Percentiles rank a stretch among this genome's conserved stretches.
Evolutionary conservation across 2,113 vertebrate species (phyloP).

Genomic region (Thalassoma bifasciatum): DNA sequence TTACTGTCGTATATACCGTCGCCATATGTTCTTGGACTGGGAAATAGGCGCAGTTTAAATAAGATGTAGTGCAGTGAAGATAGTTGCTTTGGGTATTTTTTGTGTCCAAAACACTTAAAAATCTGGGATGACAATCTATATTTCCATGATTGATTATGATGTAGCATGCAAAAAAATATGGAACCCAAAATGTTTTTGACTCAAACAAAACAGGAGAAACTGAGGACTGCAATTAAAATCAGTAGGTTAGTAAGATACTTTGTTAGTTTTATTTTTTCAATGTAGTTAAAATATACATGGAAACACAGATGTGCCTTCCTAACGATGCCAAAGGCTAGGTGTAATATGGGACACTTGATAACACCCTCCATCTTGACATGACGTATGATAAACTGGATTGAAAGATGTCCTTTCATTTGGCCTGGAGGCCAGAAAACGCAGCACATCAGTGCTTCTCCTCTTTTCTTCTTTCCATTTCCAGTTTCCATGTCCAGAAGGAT

Average conservation of each 20-base stretch:
- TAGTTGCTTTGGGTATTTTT: neutral
- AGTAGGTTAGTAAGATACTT: too few relatives aligned
- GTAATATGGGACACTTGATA: constrained; percentile 39
- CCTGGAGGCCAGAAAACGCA: neutral
- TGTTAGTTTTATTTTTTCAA: neutral
- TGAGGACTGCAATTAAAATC: too few relatives aligned
- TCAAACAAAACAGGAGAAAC: too few relatives aligned
- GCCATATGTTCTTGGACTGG: neutral
- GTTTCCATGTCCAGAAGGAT: neutral
- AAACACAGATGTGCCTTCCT: constrained; percentile 49
- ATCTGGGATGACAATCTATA: too few relatives aligned
- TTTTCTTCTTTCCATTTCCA: neutral
- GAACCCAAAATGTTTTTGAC: too few relatives aligned
- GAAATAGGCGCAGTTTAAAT: neutral
- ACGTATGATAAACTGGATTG: constrained; percentile 44
- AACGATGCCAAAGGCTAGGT: constrained; percentile 40
- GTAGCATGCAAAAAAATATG: neutral
- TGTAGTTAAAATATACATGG: constrained; percentile 10
- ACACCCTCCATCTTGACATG: constrained; percentile 39
- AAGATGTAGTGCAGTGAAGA: neutral
- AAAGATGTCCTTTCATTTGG: constrained; percentile 45
- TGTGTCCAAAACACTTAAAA: neutral
- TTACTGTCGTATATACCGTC: neutral
- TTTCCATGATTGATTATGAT: neutral
- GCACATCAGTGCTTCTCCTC: neutral